These are phyloP conservation scores for Argyrosomus regius DNA, from an alignment of 2,797 vertebrate genomes.

Conservation along the genomic window DNA sequence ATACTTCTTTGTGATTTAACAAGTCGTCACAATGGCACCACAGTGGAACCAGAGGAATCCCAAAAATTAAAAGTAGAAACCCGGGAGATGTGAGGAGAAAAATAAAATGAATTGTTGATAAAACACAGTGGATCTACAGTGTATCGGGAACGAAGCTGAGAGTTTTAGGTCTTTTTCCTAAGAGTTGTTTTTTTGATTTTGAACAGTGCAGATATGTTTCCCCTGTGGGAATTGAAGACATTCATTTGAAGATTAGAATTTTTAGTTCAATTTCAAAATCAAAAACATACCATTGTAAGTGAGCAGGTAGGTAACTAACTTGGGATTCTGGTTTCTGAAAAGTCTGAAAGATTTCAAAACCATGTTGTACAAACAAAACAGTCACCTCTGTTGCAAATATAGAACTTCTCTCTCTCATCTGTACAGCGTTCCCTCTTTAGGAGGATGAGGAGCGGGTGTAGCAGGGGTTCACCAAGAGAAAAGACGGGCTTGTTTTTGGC, in stretches of 20 bases:
- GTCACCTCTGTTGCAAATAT: conserved; percentile 96
- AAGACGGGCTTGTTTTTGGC: conserved; percentile 60
- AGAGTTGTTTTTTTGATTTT: conserved; percentile 80
- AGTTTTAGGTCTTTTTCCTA: conserved; percentile 71
- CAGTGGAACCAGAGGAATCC: conserved; percentile 80
- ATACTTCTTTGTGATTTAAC: conserved; percentile 68
- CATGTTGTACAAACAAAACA: conserved; percentile 87
- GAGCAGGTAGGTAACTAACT: conserved; percentile 73
- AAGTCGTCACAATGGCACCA: conserved; percentile 80
- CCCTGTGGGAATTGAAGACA: conserved; percentile 83
- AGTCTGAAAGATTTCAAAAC: conserved; percentile 89
- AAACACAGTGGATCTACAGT: conserved; percentile 81
- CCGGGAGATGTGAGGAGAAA: conserved; percentile 35
- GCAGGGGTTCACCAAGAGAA: conserved; percentile 68
- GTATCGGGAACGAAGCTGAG: conserved; percentile 75
- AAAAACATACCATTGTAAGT: conserved; percentile 80
- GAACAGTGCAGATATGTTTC: conserved; percentile 84
- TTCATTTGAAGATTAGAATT: conserved; percentile 84
- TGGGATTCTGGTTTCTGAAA: conserved; percentile 81
- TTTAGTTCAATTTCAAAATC: conserved; percentile 80
- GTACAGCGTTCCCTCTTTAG: conserved; percentile 83
- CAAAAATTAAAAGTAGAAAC: conserved; percentile 42
- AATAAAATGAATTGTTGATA: conserved; percentile 49
- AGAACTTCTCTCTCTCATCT: conserved; percentile 89
- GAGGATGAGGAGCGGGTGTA: conserved; percentile 60